Conservation (phyloP, 2,113 vertebrate species). For the Cyphomyrus discorhynchus region DNA sequence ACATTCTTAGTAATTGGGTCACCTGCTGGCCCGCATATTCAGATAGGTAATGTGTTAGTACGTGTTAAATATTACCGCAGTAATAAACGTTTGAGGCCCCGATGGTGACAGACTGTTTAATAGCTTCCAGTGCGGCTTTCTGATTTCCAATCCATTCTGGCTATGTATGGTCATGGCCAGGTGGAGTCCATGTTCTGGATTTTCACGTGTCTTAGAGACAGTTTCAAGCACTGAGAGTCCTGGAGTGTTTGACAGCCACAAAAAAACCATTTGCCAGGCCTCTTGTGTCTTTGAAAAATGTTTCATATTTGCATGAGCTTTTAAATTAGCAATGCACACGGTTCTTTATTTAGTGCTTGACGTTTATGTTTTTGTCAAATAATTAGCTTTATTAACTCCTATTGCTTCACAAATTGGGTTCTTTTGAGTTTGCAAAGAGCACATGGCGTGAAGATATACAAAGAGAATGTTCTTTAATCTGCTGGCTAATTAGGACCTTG, state of each 20-base stretch:
- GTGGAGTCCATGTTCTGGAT: background rate
- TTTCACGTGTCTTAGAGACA: background rate
- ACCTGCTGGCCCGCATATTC: background rate
- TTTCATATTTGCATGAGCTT: background rate
- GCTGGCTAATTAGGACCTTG: slow-evolving; percentile 6
- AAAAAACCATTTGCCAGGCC: background rate
- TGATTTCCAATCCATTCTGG: background rate
- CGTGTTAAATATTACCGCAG: background rate
- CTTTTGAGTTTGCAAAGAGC: background rate
- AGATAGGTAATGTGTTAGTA: background rate
- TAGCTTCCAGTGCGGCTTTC: background rate
- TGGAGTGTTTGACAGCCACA: background rate
- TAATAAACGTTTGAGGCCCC: background rate
- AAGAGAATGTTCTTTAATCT: background rate
- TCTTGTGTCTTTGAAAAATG: background rate
- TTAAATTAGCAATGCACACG: background rate
- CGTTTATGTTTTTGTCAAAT: background rate
- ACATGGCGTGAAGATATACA: background rate
- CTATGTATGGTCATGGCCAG: background rate
- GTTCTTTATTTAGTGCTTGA: background rate
- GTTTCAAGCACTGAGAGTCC: background rate
- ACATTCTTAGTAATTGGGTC: background rate
- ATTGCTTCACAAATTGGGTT: background rate
- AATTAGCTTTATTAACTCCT: slow-evolving; percentile 8
- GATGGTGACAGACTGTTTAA: background rate